phyloP scores from a whole-genome alignment of 2,888 invertebrate species.

The Phalera bucephala region DNA sequence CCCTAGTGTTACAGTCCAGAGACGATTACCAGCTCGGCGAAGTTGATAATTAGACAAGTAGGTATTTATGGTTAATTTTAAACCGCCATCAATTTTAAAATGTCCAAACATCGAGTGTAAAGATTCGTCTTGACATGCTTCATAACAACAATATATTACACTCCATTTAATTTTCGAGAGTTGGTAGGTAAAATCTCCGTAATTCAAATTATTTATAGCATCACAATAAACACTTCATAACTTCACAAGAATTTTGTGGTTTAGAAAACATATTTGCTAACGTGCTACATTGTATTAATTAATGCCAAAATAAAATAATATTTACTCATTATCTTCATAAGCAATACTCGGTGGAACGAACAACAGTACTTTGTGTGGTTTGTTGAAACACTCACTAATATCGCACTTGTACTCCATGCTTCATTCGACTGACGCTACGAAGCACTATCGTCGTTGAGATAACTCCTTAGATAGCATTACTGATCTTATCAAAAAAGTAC shows the following conservation, averaged over 20 bases:
- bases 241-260: no score
- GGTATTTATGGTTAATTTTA: no score
- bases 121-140: background rate
- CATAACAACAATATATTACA: background rate
- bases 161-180: background rate
- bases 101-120: no score
- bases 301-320: no score
- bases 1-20: no score
- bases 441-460: conserved; percentile 34
- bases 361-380: conserved; percentile 53
- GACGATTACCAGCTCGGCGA: no score
- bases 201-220: background rate
- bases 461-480: conserved; percentile 27
- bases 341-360: conserved; percentile 45
- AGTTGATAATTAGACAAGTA: no score
- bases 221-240: background rate
- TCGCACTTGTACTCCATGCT: conserved; percentile 62
- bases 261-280: no score
- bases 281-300: no score
- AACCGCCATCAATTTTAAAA: no score
- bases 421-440: conserved; percentile 27
- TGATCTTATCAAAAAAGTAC: conserved; percentile 27
- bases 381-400: conserved; percentile 52
- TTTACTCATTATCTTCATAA: conserved; percentile 57
- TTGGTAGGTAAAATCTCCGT: background rate